These are phyloP conservation scores for Oryzias dopingdopingensis DNA, from an alignment of 2,797 vertebrate species.

Conservation along the genomic window DNA sequence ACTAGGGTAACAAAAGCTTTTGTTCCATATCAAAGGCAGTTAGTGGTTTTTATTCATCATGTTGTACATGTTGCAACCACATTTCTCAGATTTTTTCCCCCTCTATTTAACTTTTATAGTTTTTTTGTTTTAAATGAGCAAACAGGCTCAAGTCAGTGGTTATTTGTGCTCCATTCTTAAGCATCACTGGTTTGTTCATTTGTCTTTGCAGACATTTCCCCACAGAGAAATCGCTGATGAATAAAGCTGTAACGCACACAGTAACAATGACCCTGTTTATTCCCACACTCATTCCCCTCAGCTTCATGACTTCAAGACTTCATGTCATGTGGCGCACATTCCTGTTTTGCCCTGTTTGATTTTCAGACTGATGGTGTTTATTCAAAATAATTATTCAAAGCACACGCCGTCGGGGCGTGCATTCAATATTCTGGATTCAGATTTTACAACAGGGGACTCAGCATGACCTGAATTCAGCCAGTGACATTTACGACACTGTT, in stretches of 20 bases:
- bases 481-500: conserved; percentile 16
- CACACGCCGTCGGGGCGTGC: conserved; percentile 29
- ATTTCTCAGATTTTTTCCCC: conserved; percentile 30
- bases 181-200: conserved; percentile 32
- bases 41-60: conserved; percentile 39
- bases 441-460: conserved; percentile 21
- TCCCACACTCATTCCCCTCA: conserved; percentile 47
- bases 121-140: conserved; percentile 6
- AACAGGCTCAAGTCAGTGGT: conserved; percentile 6
- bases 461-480: conserved; percentile 2
- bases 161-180: conserved; percentile 34
- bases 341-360: conserved; percentile 28
- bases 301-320: conserved; percentile 5
- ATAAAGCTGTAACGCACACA: conserved; percentile 24
- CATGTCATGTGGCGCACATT: conserved; percentile 31
- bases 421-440: conserved; percentile 27
- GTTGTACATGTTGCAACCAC: conserved; percentile 40
- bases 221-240: conserved; percentile 18
- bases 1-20: conserved; percentile 59
- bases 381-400: conserved; percentile 16
- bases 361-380: conserved; percentile 38
- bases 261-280: conserved; percentile 41
- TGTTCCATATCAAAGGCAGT: conserved; percentile 46
- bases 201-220: neutral
- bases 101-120: conserved; percentile 21